phyloP scores from a whole-genome alignment of 1,140 invertebrate species.

The Pemphigus obesinymphae region DNA sequence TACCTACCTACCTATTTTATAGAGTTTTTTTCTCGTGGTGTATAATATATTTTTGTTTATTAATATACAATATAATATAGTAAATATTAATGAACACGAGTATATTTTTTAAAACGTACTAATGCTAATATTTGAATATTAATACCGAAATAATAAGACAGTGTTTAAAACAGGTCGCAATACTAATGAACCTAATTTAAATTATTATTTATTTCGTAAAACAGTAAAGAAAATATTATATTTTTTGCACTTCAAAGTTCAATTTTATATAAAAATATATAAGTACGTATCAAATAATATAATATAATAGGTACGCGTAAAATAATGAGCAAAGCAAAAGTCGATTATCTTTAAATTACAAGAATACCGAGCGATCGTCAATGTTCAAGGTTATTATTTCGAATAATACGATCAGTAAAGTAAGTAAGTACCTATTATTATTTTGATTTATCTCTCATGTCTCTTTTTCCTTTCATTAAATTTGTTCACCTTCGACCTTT shows the following conservation, averaged over 20 bases:
- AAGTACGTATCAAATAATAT: background rate
- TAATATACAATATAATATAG: too few relatives aligned
- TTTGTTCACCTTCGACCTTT: background rate
- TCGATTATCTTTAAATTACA: background rate
- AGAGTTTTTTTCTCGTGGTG: too few relatives aligned
- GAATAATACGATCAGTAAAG: background rate
- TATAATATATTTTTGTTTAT: too few relatives aligned
- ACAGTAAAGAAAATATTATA: too few relatives aligned
- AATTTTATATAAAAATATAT: background rate
- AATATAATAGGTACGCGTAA: background rate
- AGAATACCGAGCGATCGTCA: background rate
- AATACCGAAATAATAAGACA: too few relatives aligned
- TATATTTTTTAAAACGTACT: too few relatives aligned
- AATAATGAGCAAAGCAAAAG: background rate
- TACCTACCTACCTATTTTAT: too few relatives aligned
- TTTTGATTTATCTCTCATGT: background rate
- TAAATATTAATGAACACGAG: too few relatives aligned
- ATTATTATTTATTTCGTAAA: background rate
- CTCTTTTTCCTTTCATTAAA: background rate
- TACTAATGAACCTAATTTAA: too few relatives aligned
- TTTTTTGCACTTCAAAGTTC: background rate
- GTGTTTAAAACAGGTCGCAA: too few relatives aligned
- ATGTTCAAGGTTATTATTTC: background rate
- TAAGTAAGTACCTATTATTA: background rate
- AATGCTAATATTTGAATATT: too few relatives aligned